Evolutionary conservation across 2,113 vertebrate species (phyloP).

Genomic region (Mormyrus iriodes): DNA sequence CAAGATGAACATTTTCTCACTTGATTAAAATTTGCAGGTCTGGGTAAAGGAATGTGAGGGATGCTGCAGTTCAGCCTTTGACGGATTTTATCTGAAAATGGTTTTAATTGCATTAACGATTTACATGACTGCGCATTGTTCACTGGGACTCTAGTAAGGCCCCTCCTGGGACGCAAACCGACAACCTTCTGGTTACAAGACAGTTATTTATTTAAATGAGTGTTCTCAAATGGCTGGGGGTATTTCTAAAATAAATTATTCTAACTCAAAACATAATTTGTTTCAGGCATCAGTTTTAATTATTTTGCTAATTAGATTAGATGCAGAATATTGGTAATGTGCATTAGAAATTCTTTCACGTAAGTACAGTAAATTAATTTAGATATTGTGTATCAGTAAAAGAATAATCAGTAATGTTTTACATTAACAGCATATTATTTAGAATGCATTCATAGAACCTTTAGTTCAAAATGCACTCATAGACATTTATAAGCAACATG

Average conservation of each 20-base stretch:
- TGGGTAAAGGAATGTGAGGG: not conserved
- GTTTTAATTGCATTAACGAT: not conserved
- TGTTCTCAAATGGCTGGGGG: not conserved
- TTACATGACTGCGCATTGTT: not conserved
- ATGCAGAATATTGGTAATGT: constrained; percentile 51
- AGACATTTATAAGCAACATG: not conserved
- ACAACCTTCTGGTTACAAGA: not conserved
- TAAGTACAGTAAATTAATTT: constrained; percentile 53
- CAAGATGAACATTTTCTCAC: not conserved
- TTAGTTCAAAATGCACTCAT: not conserved
- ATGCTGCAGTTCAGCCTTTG: not conserved
- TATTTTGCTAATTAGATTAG: constrained; percentile 57
- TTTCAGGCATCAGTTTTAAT: constrained; percentile 40
- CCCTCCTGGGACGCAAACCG: not conserved
- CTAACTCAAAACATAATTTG: constrained; percentile 49
- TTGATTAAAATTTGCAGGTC: not conserved
- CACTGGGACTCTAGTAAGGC: not conserved
- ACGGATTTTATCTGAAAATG: not conserved
- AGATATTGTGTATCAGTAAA: constrained; percentile 50
- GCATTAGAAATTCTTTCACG: constrained; percentile 56
- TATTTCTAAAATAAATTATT: not conserved
- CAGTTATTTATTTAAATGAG: constrained; percentile 8
- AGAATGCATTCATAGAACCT: not conserved
- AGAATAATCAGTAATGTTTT: constrained; percentile 13
- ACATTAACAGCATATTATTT: not conserved